These are phyloP conservation scores for Megalurothrips usitatus DNA, from an alignment of 2,888 invertebrate species.

Conservation along the genomic window DNA sequence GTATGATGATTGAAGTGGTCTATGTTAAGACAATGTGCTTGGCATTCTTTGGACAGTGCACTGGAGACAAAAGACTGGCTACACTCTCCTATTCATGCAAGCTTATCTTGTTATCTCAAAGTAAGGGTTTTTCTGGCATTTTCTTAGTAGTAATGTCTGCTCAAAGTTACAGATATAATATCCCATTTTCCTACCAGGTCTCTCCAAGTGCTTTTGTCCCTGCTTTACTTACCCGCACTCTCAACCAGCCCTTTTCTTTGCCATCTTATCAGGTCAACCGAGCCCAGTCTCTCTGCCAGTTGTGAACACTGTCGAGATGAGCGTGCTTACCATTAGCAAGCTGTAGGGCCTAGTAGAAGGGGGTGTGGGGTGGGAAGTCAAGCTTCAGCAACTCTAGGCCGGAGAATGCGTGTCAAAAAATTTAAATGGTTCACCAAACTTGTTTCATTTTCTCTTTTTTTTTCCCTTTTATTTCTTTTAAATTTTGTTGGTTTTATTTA, in stretches of 20 bases:
- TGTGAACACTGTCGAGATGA: not conserved
- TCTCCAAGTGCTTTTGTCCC: not conserved
- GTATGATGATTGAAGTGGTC: not conserved
- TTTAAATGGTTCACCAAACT: not conserved
- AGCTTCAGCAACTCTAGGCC: not conserved
- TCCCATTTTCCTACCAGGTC: not conserved
- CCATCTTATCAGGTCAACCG: slow-evolving; percentile 3
- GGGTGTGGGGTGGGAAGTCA: not conserved
- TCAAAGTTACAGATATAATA: too few species aligned
- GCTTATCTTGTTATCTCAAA: too few species aligned
- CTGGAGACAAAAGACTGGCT: too few species aligned
- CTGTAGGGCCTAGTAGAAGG: not conserved
- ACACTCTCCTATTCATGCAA: too few species aligned
- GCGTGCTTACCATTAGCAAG: slow-evolving; percentile 6
- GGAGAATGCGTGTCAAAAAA: not conserved
- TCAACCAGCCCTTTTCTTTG: not conserved
- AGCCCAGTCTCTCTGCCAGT: not conserved
- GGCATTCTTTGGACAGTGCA: not conserved
- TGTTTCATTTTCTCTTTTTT: not conserved
- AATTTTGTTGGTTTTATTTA: not conserved
- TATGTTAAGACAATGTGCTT: not conserved
- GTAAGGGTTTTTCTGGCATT: too few species aligned
- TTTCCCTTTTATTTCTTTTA: not conserved
- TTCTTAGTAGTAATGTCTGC: too few species aligned
- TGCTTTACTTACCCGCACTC: slow-evolving; percentile 28